A percentile compares a stretch with the other conserved stretches of the same genome.
These are phyloP conservation scores for Araneus ventricosus DNA, from an alignment of 1,140 invertebrate species.

Conservation along the genomic window DNA sequence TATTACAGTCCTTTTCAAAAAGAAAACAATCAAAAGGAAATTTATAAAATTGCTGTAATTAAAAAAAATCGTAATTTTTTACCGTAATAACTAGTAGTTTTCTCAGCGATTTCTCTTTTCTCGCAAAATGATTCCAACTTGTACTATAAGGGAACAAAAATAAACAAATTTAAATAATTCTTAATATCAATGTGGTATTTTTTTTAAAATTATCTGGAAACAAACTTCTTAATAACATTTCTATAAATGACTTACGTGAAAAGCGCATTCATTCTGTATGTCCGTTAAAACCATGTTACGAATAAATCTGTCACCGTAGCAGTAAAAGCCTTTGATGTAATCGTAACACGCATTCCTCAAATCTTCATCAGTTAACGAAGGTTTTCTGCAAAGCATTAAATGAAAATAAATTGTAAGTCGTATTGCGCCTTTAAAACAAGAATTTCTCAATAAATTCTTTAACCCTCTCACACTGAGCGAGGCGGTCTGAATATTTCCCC, in stretches of 20 bases:
- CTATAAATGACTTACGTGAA: background rate
- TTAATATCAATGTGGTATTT: background rate
- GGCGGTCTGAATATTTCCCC: too few species aligned
- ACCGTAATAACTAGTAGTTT: background rate
- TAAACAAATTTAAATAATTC: too few species aligned
- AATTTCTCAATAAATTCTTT: too few species aligned
- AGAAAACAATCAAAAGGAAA: too few species aligned
- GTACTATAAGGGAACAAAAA: background rate
- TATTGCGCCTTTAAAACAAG: too few species aligned
- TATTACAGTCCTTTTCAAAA: too few species aligned
- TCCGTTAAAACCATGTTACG: constrained; percentile 81
- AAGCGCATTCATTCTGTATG: constrained; percentile 79
- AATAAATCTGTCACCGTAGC: constrained; percentile 82
- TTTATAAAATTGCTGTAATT: too few species aligned
- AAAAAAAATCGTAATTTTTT: background rate
- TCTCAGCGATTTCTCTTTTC: background rate
- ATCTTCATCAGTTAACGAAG: background rate
- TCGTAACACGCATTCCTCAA: constrained; percentile 78
- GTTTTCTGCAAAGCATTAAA: too few species aligned
- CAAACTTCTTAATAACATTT: background rate
- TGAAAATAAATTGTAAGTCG: too few species aligned
- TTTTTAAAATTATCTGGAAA: background rate
- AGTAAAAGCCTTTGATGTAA: constrained; percentile 82
- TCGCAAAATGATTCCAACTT: background rate
- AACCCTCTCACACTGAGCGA: too few species aligned